phyloP scores from a whole-genome alignment of 2,113 vertebrate species.

The Chloropsis hardwickii region DNA sequence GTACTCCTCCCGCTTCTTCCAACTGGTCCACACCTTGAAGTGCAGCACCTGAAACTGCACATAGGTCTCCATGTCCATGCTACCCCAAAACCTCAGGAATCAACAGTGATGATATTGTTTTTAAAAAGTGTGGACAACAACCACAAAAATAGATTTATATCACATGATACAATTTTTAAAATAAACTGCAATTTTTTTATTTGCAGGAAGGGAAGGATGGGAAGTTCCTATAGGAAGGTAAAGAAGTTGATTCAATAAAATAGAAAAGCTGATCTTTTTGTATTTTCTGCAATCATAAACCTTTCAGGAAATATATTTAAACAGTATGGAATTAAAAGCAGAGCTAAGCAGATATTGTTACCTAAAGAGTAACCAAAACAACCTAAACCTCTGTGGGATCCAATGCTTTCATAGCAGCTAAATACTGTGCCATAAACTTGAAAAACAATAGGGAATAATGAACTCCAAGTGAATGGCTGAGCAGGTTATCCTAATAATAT shows the following conservation, averaged over 20 bases:
- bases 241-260: background rate
- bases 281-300: background rate
- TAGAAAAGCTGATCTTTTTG: background rate
- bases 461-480: background rate
- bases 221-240: background rate
- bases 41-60: background rate
- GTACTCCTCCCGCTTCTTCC: background rate
- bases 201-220: slow-evolving; percentile 15
- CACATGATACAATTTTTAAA: background rate
- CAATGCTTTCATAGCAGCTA: background rate
- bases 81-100: background rate
- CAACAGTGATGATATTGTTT: background rate
- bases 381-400: background rate
- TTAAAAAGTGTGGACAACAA: background rate
- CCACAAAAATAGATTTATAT: background rate
- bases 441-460: background rate
- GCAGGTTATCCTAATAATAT: background rate
- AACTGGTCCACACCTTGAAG: background rate
- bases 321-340: background rate
- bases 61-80: background rate
- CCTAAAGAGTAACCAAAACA: background rate
- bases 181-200: background rate
- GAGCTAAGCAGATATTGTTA: background rate
- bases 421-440: background rate
- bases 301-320: background rate